phyloP scores from a whole-genome alignment of 2,797 vertebrate genomes.

The Hirundo rustica region DNA sequence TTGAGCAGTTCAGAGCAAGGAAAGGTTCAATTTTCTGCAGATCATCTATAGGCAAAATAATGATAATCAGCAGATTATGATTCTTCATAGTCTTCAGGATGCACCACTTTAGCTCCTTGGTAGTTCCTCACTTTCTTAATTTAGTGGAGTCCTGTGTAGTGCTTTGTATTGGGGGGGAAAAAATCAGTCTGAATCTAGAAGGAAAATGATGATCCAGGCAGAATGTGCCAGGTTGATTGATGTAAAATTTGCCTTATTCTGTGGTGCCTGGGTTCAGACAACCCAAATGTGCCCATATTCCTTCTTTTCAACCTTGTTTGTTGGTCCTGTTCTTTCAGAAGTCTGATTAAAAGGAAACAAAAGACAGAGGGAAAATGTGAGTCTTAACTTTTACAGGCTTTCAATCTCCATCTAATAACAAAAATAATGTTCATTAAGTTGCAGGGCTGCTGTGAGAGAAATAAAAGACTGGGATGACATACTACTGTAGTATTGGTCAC shows the following conservation, averaged over 20 bases:
- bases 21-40: not conserved
- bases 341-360: not conserved
- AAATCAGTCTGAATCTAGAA: not conserved
- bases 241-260: not conserved
- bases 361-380: not conserved
- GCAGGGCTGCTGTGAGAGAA: not conserved
- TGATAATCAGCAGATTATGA: not conserved
- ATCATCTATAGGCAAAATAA: not conserved
- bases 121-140: not conserved
- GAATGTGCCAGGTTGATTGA: not conserved
- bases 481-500: not conserved
- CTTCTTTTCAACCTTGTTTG: not conserved
- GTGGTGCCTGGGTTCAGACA: not conserved
- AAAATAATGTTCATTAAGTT: not conserved
- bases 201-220: not conserved
- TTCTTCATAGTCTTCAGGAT: not conserved
- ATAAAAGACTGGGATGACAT: not conserved
- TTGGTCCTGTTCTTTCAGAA: not conserved
- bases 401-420: not conserved
- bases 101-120: not conserved
- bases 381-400: not conserved
- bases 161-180: not conserved
- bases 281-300: not conserved
- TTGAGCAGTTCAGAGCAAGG: not conserved
- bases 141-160: not conserved